Conservation (phyloP, 2,113 vertebrate genomes). For the Rallus limicola region DNA sequence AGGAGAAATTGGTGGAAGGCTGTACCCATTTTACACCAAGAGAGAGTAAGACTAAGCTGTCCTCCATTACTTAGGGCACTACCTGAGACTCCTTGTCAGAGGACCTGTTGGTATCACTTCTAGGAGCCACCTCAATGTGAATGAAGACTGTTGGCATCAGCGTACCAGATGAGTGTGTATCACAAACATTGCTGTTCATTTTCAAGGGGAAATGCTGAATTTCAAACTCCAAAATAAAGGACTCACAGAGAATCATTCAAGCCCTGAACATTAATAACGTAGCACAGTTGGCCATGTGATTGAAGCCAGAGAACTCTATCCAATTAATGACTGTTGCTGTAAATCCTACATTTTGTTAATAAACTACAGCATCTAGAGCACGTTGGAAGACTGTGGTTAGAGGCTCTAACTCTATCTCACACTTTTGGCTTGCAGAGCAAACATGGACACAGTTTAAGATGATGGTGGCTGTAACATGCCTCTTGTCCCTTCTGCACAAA, state of each 20-base stretch:
- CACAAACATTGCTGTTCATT: not conserved
- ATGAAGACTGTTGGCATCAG: not conserved
- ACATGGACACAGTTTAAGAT: not conserved
- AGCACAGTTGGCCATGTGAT: fast-evolving
- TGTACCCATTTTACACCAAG: not conserved
- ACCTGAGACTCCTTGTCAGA: not conserved
- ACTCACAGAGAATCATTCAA: not conserved
- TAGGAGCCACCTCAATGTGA: not conserved
- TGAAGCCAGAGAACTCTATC: not conserved
- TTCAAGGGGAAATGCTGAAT: not conserved
- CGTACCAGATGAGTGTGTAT: not conserved
- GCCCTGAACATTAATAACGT: not conserved
- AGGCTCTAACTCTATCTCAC: not conserved
- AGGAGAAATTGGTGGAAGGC: not conserved
- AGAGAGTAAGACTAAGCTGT: not conserved
- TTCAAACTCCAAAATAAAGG: not conserved
- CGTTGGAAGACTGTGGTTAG: not conserved
- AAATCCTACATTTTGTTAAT: not conserved
- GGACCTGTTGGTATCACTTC: not conserved
- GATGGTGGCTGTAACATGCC: not conserved
- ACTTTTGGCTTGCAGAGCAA: not conserved
- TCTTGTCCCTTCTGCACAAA: not conserved
- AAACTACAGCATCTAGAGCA: not conserved
- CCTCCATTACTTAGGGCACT: not conserved
- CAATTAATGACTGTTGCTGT: not conserved